phyloP scores from a whole-genome alignment of 2,888 invertebrate species.

The Allolobophora icterica region DNA sequence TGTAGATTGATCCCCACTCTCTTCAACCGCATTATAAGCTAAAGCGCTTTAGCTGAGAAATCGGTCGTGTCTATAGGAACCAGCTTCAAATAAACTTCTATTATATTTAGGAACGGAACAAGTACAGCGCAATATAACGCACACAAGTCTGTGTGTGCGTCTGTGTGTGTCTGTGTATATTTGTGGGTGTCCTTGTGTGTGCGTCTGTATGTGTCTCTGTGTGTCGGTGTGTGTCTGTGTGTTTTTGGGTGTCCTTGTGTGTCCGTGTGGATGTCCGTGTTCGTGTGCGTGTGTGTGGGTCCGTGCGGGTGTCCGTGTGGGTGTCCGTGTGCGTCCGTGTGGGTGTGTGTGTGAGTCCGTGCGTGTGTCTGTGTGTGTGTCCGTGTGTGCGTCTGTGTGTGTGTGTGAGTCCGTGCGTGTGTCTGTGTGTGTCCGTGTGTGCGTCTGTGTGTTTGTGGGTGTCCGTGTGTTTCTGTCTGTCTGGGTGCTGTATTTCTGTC shows the following conservation, averaged over 20 bases:
- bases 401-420: neutral
- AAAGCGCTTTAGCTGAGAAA: neutral
- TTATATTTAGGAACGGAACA: neutral
- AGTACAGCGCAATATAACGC: neutral
- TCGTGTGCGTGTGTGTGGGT: no score
- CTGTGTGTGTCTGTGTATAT: no score
- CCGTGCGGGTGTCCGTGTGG: no score
- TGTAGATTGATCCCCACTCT: neutral
- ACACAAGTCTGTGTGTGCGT: no score
- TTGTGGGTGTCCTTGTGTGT: no score
- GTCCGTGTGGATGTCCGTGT: no score
- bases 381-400: neutral
- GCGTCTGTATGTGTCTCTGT: no score
- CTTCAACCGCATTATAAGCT: neutral
- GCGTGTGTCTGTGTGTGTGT: neutral
- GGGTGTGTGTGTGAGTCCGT: neutral
- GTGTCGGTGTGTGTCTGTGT: no score
- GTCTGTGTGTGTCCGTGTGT: neutral
- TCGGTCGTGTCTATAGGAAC: neutral
- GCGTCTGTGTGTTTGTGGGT: neutral
- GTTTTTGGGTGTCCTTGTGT: no score
- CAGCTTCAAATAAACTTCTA: neutral
- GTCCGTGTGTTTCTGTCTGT: no score
- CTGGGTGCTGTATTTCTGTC: no score
- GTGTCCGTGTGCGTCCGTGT: no score